Percentiles rank a stretch among this genome's conserved stretches.
Evolutionary conservation across 1,140 invertebrate species (phyloP).

Genomic region (Sipha flava): DNA sequence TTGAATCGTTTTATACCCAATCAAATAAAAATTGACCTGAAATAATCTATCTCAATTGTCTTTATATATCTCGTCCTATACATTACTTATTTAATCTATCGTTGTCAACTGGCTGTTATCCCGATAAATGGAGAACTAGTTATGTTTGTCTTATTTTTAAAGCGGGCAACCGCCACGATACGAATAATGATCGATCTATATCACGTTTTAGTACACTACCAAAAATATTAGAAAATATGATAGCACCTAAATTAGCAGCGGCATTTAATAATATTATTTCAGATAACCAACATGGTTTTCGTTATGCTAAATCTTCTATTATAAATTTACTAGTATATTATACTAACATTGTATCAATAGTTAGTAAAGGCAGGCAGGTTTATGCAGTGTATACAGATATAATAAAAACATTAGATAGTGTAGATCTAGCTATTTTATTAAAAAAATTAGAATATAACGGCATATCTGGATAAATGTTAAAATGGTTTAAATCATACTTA

Average conservation of each 20-base stretch:
- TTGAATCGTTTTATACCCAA: background rate
- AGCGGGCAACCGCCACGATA: background rate
- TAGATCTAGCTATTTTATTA: too few species aligned
- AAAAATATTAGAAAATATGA: background rate
- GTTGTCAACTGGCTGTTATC: background rate
- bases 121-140: background rate
- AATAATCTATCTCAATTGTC: background rate
- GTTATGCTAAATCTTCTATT: background rate
- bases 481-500: too few species aligned
- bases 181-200: background rate
- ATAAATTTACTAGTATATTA: background rate
- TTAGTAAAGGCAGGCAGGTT: too few species aligned
- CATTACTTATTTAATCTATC: background rate
- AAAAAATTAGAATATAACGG: too few species aligned
- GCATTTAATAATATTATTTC: background rate
- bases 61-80: background rate
- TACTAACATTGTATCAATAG: too few species aligned
- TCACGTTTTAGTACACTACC: background rate
- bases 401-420: too few species aligned
- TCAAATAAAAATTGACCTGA: background rate
- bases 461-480: too few species aligned
- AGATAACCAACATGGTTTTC: conserved; percentile 3
- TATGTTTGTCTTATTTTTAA: background rate
- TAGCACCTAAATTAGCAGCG: background rate
- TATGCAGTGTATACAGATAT: too few species aligned